Evolutionary conservation across 2,113 vertebrate genomes (phyloP), one percentile per base, ranked within the genome.

Genomic region (Ciconia boyciana): DNA sequence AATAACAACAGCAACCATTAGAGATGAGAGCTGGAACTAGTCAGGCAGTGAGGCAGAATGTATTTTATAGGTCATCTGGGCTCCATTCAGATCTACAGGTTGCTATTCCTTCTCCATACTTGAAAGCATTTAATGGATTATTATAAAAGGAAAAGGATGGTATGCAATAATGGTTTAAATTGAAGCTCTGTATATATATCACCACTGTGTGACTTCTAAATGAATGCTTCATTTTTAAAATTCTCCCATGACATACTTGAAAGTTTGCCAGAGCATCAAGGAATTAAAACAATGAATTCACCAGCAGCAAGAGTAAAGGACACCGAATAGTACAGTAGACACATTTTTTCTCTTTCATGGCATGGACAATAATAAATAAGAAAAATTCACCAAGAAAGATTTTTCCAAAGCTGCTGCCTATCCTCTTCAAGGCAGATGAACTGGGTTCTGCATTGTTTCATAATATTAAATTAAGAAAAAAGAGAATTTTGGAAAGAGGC

Each of bases 61-160:
- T 97, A 95, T 97, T 98, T 98, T 98, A 98, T 98, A 97, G 98
- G 98, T 98, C 98, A 98, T 96, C 92, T 96, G 98, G 98, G 98
- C 94, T 98, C 96, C 97, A 98, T 98, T 98, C 97, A 93, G 93
- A 98, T 96, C 98, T 97, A 98, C 98, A 98, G 98, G 98, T 98
- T 98, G 97, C 96, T 97, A 89, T 97, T 98, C 90, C 96, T 98
- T 98, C 97, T 98, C 96, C 96, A 97, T 98, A 98, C 97, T 98
- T 98, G 98, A 98, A 98, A 98, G 98, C 98, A 94, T 98, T 98
- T 98, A 98, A 98, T 98, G 97, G 98, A 98, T 98, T 98, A 98
- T 98, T 98, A 97, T 96, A 97, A 98, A 97, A 97, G 95, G 94
- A 94, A 97, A 97, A 97, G 97, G 95, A 98, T 96, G 83, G 90